These are phyloP conservation scores for Syrista parreyssii DNA, from an alignment of 2,888 invertebrate species.

Conservation along the genomic window DNA sequence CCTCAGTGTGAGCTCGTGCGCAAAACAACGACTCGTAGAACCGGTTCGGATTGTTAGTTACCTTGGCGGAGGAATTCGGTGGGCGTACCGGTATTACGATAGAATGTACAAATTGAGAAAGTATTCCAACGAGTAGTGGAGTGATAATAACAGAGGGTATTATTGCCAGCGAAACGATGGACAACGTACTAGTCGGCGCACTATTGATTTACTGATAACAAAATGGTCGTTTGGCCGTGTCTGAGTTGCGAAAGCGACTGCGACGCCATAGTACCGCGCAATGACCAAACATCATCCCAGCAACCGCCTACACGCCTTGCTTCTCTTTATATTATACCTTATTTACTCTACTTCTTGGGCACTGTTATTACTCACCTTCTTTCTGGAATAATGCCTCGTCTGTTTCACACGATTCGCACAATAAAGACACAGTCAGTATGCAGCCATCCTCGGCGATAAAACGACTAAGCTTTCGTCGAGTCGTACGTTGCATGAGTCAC, in stretches of 20 bases:
- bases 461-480: neutral
- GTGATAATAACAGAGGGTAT: neutral
- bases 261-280: slow-evolving; percentile 48
- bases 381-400: neutral
- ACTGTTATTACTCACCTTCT: neutral
- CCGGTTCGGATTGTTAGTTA: neutral
- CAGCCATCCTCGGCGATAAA: neutral
- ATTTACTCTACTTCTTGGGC: neutral
- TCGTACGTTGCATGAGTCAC: neutral
- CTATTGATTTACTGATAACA: slow-evolving; percentile 55
- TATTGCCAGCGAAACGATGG: neutral
- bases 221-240: slow-evolving; percentile 50
- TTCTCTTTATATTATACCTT: neutral
- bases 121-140: neutral
- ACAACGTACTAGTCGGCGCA: slow-evolving; percentile 21
- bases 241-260: slow-evolving; percentile 39
- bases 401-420: neutral
- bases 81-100: neutral
- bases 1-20: neutral
- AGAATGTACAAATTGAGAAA: neutral
- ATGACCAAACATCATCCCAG: slow-evolving; percentile 23
- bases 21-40: neutral
- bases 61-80: neutral
- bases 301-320: neutral
- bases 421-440: neutral